Evolutionary conservation across 2,113 vertebrate species (phyloP).

Genomic region (Pimephales promelas): DNA sequence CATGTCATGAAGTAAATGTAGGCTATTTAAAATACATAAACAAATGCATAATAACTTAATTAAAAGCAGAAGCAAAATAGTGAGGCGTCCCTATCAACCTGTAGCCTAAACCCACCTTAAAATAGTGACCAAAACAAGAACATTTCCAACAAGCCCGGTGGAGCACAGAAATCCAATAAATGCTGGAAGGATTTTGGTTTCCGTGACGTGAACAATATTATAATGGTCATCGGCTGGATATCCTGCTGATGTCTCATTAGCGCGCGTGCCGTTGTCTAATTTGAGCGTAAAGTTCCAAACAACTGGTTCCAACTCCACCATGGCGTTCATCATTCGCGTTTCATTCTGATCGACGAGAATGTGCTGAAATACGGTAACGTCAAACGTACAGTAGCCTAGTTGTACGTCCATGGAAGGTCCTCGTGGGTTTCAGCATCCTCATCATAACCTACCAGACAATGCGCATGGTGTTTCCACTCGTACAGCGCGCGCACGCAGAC

Average conservation of each 20-base stretch:
- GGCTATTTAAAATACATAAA: not conserved
- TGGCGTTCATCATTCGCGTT: constrained; percentile 21
- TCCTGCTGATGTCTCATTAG: constrained; percentile 2
- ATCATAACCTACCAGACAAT: not conserved
- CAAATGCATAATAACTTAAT: not conserved
- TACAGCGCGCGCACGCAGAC: not conserved
- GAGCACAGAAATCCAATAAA: constrained; percentile 69
- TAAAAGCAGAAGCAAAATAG: not conserved
- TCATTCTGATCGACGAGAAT: not conserved
- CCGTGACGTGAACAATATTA: constrained; percentile 57
- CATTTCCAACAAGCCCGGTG: constrained; percentile 68
- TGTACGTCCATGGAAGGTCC: not conserved
- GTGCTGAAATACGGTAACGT: not conserved
- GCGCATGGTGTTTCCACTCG: constrained; percentile 8
- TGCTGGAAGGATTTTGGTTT: constrained; percentile 68
- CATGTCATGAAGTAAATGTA: not conserved
- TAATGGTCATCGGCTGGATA: constrained; percentile 47
- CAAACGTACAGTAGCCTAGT: not conserved
- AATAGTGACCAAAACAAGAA: constrained; percentile 66
- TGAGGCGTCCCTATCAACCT: not conserved
- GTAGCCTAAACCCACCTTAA: constrained; percentile 61
- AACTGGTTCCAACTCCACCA: constrained; percentile 37
- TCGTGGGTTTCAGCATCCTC: constrained; percentile 25
- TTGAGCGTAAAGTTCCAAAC: constrained; percentile 55
- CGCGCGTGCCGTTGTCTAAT: constrained; percentile 59